Base-by-base conservation (phyloP, 2,888 invertebrate genomes). In the Torymus texanus region DNA sequence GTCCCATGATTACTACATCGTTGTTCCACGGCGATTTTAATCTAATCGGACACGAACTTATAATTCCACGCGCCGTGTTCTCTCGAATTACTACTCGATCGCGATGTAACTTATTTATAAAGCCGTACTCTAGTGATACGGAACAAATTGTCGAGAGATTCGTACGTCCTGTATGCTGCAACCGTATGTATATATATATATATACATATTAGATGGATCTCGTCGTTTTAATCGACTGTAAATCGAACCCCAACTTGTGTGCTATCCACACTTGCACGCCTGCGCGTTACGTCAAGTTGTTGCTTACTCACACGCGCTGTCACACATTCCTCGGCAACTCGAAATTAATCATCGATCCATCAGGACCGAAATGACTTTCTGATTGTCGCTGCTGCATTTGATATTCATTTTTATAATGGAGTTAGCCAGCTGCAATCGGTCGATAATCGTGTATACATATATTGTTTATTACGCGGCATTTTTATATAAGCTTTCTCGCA, bases 11-110 rank as follows among this genome's bases (percentile, higher is more conserved):
- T 67, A 75, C 70, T 74, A 62, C 74, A 70, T 55, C 65, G 53
- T 24, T 21, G 53, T 66, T 59, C 24, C 24, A 14, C 59, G 1
- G 16, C 56, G 70, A 71, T 75, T 72, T 21, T 29, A 71, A 75
- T 75, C 75, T 56, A 72, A 79, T 79, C 72, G 65, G 56, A 72
- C 66, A 75, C 59, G 62, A 65, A 55, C 66, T 65, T 16, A 0
- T 58, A 53, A 29, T 53, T 13, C 21, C 4, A 8, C 14, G 11
- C 24, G 24, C 12, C 21, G 18, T 61, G 24, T 68, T 75, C 21
- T n/a, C 16, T n/a, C 70, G 58, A 58, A 65, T 71, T 71, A 63
- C 65, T 10, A 21, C 65, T 58, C n/a, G 24, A 66, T 74, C 65
- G 24, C 41, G 56, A 63, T 76, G 61, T 70, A 70, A 63, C 76